Percentiles rank a stretch among this genome's conserved stretches.
Evolutionary conservation across 2,797 vertebrate species (phyloP).

Genomic region (Rhabdomys pumilio): DNA sequence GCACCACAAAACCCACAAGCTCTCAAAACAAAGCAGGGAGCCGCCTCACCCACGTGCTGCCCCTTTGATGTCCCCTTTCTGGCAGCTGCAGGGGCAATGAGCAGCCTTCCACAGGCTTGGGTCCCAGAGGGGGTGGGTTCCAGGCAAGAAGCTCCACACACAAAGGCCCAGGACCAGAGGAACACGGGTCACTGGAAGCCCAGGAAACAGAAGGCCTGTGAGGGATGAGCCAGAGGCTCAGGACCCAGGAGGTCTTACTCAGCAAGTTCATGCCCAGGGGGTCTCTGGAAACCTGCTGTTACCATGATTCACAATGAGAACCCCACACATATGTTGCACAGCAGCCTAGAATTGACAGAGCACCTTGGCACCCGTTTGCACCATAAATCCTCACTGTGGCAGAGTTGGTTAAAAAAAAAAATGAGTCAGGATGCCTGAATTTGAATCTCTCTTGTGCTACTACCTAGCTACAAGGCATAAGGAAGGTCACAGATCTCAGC

Average conservation of each 20-base stretch:
- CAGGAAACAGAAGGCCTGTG: slow-evolving; percentile 13
- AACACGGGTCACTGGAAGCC: background rate
- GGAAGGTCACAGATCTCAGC: background rate
- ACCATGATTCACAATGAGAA: slow-evolving; percentile 17
- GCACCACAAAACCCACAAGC: slow-evolving; percentile 74
- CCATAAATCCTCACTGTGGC: slow-evolving; percentile 8
- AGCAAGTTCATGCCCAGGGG: background rate
- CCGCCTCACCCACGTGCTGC: slow-evolving; percentile 69
- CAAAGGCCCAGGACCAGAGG: slow-evolving; percentile 34
- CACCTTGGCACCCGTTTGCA: slow-evolving; percentile 14
- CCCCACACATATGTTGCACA: background rate
- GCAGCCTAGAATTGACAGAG: background rate
- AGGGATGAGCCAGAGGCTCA: background rate
- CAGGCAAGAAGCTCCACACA: slow-evolving; percentile 45
- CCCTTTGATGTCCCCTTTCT: slow-evolving; percentile 67
- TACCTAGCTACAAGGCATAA: slow-evolving; percentile 10
- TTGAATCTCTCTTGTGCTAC: slow-evolving; percentile 56
- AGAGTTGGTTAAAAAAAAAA: slow-evolving; percentile 15
- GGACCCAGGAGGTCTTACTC: background rate
- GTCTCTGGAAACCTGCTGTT: slow-evolving; percentile 39
- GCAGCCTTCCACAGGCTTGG: background rate
- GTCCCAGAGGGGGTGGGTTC: background rate
- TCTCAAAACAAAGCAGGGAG: slow-evolving; percentile 83
- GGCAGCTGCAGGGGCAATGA: slow-evolving; percentile 69
- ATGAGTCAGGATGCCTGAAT: background rate